Base-by-base conservation (phyloP, 2,113 vertebrate genomes). In the Proteles cristata region DNA sequence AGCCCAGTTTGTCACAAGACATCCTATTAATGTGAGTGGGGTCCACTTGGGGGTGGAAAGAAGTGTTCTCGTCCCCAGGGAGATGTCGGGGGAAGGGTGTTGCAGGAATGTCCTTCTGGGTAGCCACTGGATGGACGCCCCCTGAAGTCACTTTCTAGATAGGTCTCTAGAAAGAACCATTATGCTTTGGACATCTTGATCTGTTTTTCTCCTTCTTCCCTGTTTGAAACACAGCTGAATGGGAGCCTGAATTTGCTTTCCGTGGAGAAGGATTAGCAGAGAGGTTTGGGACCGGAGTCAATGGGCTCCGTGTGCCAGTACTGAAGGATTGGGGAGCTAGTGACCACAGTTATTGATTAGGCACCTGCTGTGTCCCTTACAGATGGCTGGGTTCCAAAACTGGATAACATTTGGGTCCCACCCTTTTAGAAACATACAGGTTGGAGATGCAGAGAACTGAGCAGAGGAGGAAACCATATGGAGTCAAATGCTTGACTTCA, bases 1-100 rank as follows among this genome's bases (percentile, higher is more conserved):
- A 16, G 99, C 99, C 28, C 99, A 99, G 98, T 99, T 99, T 33
- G 99, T 99, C 97, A 99, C 99, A 85, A 99, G 99, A 28, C 99
- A 99, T 95, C 99, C 99, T 63, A 99, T 99, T 98, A 99, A 99
- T 86, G 99, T 99, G 98, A 99, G 99, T 98, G 94, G 83, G 39
- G 69, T 83, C 73, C 2, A 4, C 35, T 26, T 35, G 50, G 61
- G 35, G 25, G 5, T 17, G 73, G 89, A 43, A 23, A 26, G 68
- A 53, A 48, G 35, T 12, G 66, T 21, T 3, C 11, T 53, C 76
- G 53, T 87, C 23, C 39, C 63, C 39, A 17, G 23, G 68, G 43
- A 50, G 68, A 4, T 17, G 77, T 28, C 84, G 50, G 50, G 87
- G 84, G 39, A 39, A 33, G 69, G 69, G 17, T 58, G 50, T 79